These are phyloP conservation scores for Rhopalosiphum maidis DNA, from an alignment of 1,140 invertebrate genomes.

Conservation along the genomic window DNA sequence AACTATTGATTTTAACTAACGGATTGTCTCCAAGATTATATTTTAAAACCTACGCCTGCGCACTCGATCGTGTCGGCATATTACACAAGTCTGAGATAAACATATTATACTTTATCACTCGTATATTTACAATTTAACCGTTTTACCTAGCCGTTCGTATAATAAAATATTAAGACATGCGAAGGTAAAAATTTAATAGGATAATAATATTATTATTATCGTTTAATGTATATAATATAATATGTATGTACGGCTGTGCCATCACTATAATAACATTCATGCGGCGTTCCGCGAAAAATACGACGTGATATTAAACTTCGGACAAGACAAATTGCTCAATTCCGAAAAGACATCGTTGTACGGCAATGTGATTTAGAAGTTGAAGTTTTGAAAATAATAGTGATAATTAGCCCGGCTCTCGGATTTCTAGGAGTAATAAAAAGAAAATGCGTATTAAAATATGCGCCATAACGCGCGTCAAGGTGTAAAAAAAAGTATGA, in stretches of 20 bases:
- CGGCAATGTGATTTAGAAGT: constrained; percentile 13
- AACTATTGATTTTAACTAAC: not conserved
- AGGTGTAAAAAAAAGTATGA: not conserved
- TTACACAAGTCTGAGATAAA: not conserved
- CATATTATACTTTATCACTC: not conserved
- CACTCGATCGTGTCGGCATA: not conserved
- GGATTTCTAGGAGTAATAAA: constrained; percentile 33
- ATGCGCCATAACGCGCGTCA: not conserved
- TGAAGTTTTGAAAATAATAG: constrained; percentile 29
- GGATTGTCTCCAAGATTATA: not conserved
- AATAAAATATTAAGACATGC: not conserved
- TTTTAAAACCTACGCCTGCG: not conserved
- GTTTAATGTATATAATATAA: not conserved
- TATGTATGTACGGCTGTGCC: not conserved
- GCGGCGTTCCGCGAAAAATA: not conserved
- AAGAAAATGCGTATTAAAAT: constrained; percentile 16
- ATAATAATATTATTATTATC: not conserved
- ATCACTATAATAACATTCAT: not conserved
- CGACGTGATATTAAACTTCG: not conserved
- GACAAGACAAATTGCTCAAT: constrained; percentile 16
- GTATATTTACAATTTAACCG: not conserved
- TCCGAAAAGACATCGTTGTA: not conserved
- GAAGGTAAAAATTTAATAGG: not conserved
- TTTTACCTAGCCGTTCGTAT: no score
- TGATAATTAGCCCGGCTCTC: not conserved